phyloP scores from a whole-genome alignment of 2,888 invertebrate genomes.

The Abrostola triplasia region DNA sequence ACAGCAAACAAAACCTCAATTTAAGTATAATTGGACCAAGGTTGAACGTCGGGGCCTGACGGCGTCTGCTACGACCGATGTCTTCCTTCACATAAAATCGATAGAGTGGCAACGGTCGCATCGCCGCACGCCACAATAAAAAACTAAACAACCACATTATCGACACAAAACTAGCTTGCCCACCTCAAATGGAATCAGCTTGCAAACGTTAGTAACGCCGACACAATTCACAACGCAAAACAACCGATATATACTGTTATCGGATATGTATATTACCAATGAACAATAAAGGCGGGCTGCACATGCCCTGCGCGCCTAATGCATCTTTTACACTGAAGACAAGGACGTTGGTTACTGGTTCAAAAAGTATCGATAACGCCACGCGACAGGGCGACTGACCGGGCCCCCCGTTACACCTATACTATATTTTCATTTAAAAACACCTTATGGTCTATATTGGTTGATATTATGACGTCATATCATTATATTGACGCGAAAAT shows the following conservation, averaged over 20 bases:
- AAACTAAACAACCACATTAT: conserved; percentile 54
- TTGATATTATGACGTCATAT: conserved; percentile 19
- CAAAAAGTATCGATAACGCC: conserved; percentile 54
- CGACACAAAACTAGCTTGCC: conserved; percentile 46
- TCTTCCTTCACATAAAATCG: conserved; percentile 82
- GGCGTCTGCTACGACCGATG: conserved; percentile 71
- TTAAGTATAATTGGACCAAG: conserved; percentile 79
- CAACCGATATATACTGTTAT: conserved; percentile 48
- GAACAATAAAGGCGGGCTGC: conserved; percentile 63
- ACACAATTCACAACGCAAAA: conserved; percentile 47
- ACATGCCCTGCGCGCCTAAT: conserved; percentile 70
- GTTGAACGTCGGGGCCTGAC: conserved; percentile 68
- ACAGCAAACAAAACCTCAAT: conserved; percentile 40
- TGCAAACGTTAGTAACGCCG: conserved; percentile 63
- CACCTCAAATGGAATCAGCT: conserved; percentile 82
- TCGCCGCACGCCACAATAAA: conserved; percentile 62
- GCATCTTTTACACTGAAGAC: conserved; percentile 76
- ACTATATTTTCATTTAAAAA: conserved; percentile 1
- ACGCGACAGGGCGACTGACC: conserved; percentile 15
- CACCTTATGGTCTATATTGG: background rate
- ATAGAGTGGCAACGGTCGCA: conserved; percentile 72
- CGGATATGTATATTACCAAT: conserved; percentile 64
- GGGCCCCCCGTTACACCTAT: conserved; percentile 13
- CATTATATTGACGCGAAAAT: conserved; percentile 18
- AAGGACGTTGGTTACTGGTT: conserved; percentile 56